Evolutionary conservation across 2,888 invertebrate genomes (phyloP), one percentile per base, ranked within the genome.

Genomic region (Thecocarcelia acutangulata): DNA sequence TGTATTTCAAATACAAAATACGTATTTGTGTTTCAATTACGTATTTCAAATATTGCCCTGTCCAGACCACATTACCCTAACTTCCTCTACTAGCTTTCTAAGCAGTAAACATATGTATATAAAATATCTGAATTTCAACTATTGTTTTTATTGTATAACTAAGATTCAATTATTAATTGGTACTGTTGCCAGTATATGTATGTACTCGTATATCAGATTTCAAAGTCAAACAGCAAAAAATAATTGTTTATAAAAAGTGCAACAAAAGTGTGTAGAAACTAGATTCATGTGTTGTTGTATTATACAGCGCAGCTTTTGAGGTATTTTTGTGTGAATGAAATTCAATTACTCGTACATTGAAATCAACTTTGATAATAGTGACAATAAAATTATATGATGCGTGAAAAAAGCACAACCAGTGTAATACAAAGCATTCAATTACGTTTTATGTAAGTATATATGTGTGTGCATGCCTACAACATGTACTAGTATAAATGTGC

Each of bases 401-500:
- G n/a, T 33, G 13, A 15, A 37, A 72, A 59, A 42, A 52, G 11
- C 13, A 42, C 21, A 48, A 66, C 50, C 24, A 24, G 24, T 24
- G 33, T 37, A 19, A 63, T 69, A 63, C 21, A 58, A 59, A 63
- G 17, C 40, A 44, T 80, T 80, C 70, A 80, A 80, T 75, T 75
- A 75, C 33, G 75, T 59, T 75, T 68, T 54, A 11, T 15, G 5
- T 24, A 24, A 24, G 2, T 24, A 24, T 24, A 24, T 24, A 24
- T 24, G 5, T 5, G 24, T 3, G 24, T 24, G 5, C 5, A 5
- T 24, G n/a, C n/a, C n/a, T n/a, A n/a, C n/a, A n/a, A 24, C 24
- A 24, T 24, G 5, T 24, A 24, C 24, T n/a, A 24, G 5, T 24
- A 24, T 24, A 24, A 24, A 24, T 24, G 5, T 3, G 24, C 24